phyloP scores from a whole-genome alignment of 2,797 vertebrate genomes.

The Melanogrammus aeglefinus region DNA sequence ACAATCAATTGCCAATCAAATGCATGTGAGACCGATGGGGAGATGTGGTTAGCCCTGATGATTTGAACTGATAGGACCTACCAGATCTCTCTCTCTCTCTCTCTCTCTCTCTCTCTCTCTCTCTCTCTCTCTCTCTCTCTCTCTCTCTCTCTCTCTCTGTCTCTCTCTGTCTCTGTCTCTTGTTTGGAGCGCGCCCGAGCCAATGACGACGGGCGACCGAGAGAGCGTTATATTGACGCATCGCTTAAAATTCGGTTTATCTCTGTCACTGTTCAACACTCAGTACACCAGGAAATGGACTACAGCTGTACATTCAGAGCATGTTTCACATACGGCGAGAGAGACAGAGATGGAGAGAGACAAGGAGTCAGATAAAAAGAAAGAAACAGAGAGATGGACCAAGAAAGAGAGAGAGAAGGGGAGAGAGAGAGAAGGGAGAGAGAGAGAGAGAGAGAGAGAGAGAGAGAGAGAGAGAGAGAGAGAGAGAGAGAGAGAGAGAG shows the following conservation, averaged over 20 bases:
- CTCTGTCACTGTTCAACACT: conserved; percentile 59
- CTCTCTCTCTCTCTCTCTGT: background rate
- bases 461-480: too few relatives aligned
- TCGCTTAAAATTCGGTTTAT: conserved; percentile 63
- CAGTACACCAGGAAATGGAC: conserved; percentile 62
- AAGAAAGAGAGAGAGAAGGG: too few relatives aligned
- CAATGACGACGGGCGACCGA: too few relatives aligned
- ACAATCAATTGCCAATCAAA: conserved; percentile 33
- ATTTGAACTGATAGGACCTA: conserved; percentile 50
- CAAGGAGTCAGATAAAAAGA: background rate
- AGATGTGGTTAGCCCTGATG: conserved; percentile 17
- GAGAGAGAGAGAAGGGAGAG: too few relatives aligned
- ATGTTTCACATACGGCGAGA: conserved; percentile 48
- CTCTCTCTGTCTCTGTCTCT: conserved; percentile 23
- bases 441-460: too few relatives aligned
- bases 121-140: background rate
- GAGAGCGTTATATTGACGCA: conserved; percentile 53
- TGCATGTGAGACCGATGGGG: background rate
- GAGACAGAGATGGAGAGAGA: background rate
- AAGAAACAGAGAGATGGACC: background rate
- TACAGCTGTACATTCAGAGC: conserved; percentile 47
- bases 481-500: too few relatives aligned
- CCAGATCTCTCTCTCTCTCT: conserved; percentile 21
- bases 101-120: background rate
- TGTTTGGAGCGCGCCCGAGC: too few relatives aligned